Evolutionary conservation across 1,140 invertebrate genomes (phyloP).

Genomic region (Drosophila hydei): DNA sequence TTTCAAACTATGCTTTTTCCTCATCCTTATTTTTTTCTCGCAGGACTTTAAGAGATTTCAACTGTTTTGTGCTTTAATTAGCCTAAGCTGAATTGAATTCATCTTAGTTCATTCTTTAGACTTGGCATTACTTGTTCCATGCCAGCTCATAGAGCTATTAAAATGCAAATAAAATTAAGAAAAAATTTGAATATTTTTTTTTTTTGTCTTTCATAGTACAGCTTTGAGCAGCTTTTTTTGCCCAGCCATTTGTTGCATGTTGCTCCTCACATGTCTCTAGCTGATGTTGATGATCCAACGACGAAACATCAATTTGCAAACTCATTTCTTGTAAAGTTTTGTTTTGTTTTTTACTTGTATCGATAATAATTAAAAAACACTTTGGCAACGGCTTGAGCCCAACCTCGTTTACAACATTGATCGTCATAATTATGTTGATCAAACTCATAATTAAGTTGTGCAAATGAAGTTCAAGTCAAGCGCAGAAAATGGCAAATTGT

Average conservation of each 20-base stretch:
- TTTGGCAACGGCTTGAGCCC: constrained; percentile 65
- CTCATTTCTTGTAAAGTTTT: constrained; percentile 18
- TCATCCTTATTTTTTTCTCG: no score
- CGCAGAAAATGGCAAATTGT: constrained; percentile 37
- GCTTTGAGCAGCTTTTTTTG: no score
- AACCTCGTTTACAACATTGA: constrained; percentile 29
- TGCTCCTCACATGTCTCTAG: background rate
- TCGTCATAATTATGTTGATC: constrained; percentile 3
- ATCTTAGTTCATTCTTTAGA: no score
- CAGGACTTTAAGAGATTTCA: no score
- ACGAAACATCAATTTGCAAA: constrained; percentile 1
- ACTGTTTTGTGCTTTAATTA: no score
- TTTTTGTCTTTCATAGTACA: no score
- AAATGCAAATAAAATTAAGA: no score
- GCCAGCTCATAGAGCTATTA: no score
- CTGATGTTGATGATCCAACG: background rate
- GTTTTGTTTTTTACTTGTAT: constrained; percentile 26
- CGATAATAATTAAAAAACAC: constrained; percentile 77
- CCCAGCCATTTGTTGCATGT: background rate
- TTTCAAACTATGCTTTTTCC: no score
- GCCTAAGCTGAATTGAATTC: no score
- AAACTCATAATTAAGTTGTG: background rate
- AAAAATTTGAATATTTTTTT: no score
- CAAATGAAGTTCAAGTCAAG: constrained; percentile 39
- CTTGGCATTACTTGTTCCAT: no score